Evolutionary conservation across 2,888 invertebrate genomes (phyloP).

Genomic region (Ganaspis brasiliensis): DNA sequence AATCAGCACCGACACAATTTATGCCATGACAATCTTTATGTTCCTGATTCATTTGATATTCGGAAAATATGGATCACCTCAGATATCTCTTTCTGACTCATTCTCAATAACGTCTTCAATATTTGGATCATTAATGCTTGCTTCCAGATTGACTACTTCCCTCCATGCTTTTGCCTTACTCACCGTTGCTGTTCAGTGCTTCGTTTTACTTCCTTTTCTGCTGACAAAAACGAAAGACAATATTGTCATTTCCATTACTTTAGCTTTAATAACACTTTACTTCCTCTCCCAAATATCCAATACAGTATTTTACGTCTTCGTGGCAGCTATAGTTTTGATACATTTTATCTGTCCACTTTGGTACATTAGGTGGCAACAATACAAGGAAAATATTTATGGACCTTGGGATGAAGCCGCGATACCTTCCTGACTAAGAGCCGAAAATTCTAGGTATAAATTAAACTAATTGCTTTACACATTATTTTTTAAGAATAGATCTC

Average conservation of each 20-base stretch:
- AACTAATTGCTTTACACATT: too few species aligned
- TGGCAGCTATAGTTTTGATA: slow-evolving; percentile 84
- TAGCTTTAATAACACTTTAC: slow-evolving; percentile 81
- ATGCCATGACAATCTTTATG: slow-evolving; percentile 94
- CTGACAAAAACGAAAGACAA: slow-evolving; percentile 85
- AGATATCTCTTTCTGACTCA: slow-evolving; percentile 94
- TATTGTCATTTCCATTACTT: slow-evolving; percentile 82
- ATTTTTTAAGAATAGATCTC: too few species aligned
- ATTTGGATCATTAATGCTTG: slow-evolving; percentile 96
- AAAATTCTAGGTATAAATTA: slow-evolving; percentile 1
- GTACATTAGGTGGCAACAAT: slow-evolving; percentile 89
- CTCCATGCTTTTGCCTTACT: slow-evolving; percentile 94
- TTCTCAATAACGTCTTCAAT: slow-evolving; percentile 97
- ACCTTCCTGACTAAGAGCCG: slow-evolving; percentile 53
- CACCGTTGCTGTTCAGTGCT: slow-evolving; percentile 93
- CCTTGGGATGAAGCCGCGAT: slow-evolving; percentile 98
- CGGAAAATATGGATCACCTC: slow-evolving; percentile 94
- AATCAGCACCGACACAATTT: slow-evolving; percentile 98
- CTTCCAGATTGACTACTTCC: slow-evolving; percentile 93
- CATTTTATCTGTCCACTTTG: slow-evolving; percentile 88
- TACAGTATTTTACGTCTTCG: slow-evolving; percentile 84
- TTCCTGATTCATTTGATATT: slow-evolving; percentile 94
- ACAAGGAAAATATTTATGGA: slow-evolving; percentile 96
- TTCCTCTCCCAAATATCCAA: slow-evolving; percentile 82
- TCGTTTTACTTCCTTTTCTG: slow-evolving; percentile 93